Base-by-base conservation (phyloP, 2,113 vertebrate species). In the Protobothrops mucrosquamatus region DNA sequence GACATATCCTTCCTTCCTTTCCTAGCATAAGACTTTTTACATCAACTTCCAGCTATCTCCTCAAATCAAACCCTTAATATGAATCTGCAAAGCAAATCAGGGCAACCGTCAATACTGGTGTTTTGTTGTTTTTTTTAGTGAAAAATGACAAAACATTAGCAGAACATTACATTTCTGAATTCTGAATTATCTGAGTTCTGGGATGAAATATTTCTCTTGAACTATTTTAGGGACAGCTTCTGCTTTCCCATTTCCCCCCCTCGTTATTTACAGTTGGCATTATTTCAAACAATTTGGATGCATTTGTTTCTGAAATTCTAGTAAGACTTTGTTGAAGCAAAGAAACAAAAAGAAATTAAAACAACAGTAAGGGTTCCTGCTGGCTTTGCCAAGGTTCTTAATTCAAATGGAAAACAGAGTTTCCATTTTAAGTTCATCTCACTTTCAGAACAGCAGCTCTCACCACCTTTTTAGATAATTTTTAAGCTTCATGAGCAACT, bases 201-300 rank as follows among this genome's bases (percentile, higher is more conserved):
- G 3, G 26, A 56, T 1, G 55, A 11, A 91, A 69, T 1, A 57
- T 2, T 93, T 10, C 52, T 26, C 69, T 26, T 26, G 1, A 93
- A 91, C 10, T 61, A 9, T 85, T 90, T 59, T 69, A 43, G 15
- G 59, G 87, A 24, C 34, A 3, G 7, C 9, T 54, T 12, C 43
- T 46, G 18, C 14, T 46, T 46, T 86, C 2, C 3, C 10, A 5
- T 0, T 51, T 85, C 92, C 10, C 51, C 52, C 64, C 12, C 1
- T 12, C 57, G 93, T 89, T 91, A 89, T 20, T 10, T 48, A 20
- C 29, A 93, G 43, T 87, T 87, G 92, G 56, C 91, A 95, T 18
- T 22, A 89, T 29, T 46, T 81, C 23, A 88, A 69, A 55, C 1
- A 39, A 81, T 55, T 55, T 34, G 55, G 34, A 55, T 92, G 59